Percentiles rank a stretch among this genome's conserved stretches.
Conservation (phyloP, 2,797 vertebrate species). For the Chiroxiphia lanceolata region DNA sequence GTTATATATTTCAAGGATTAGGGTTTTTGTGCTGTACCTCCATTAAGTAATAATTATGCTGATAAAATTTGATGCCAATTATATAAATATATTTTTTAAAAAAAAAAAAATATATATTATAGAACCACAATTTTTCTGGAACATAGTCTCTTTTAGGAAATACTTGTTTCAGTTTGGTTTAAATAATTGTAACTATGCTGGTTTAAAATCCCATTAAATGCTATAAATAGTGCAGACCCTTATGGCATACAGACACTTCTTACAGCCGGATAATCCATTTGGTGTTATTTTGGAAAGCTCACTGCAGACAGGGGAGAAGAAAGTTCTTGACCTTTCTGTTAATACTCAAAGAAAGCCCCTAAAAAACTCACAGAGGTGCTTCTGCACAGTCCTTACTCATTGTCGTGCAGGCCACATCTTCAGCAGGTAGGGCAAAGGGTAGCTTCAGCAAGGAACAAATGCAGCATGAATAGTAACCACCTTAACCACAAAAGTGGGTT, state of each 20-base stretch:
- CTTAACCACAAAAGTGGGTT: not conserved
- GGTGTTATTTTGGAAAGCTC: not conserved
- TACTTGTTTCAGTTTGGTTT: not conserved
- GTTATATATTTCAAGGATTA: not conserved
- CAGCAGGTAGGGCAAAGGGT: not conserved
- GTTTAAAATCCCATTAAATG: not conserved
- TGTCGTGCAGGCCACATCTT: not conserved
- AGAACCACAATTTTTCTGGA: not conserved
- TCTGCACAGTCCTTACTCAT: not conserved
- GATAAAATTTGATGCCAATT: not conserved
- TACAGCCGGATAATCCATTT: not conserved
- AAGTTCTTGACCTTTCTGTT: not conserved
- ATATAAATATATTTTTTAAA: not conserved
- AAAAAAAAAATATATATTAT: no score
- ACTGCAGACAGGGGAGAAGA: not conserved
- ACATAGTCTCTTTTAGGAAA: not conserved
- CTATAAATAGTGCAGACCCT: not conserved
- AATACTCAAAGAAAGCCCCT: not conserved
- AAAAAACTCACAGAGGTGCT: not conserved
- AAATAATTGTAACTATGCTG: not conserved
- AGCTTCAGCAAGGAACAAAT: not conserved
- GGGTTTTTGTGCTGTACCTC: not conserved
- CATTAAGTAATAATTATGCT: not conserved
- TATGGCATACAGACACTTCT: not conserved
- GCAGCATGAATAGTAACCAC: not conserved